Percentiles rank a stretch among this genome's conserved stretches.
Evolutionary conservation across 2,888 invertebrate species (phyloP).

Genomic region (Adela reaumurella): DNA sequence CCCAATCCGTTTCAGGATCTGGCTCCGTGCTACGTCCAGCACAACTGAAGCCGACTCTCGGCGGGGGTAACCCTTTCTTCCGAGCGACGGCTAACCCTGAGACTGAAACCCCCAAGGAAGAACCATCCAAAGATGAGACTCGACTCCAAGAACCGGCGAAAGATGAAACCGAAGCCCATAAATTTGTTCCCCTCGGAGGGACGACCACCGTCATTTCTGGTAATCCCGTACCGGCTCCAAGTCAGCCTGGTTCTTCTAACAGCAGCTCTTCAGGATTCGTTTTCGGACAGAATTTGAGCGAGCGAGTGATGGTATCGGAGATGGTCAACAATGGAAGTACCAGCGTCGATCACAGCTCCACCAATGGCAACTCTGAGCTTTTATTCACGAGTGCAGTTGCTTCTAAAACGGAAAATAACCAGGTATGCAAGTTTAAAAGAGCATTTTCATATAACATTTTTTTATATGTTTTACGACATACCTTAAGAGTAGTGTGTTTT

Average conservation of each 20-base stretch:
- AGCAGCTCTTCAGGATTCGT: constrained; percentile 68
- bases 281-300: constrained; percentile 89
- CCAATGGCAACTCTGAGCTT: constrained; percentile 63
- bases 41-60: constrained; percentile 31
- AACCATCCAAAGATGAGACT: constrained; percentile 5
- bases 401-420: constrained; percentile 39
- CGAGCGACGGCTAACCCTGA: neutral
- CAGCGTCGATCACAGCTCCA: constrained; percentile 34
- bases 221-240: constrained; percentile 50
- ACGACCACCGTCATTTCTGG: constrained; percentile 29
- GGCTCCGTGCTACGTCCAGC: constrained; percentile 44
- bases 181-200: constrained; percentile 43
- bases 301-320: constrained; percentile 68
- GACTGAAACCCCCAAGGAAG: constrained; percentile 18
- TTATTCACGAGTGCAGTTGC: constrained; percentile 72
- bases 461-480: neutral
- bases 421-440: constrained; percentile 24
- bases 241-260: constrained; percentile 27
- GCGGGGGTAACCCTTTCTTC: constrained; percentile 36
- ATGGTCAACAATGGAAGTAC: constrained; percentile 49
- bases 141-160: constrained; percentile 23
- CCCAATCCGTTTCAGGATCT: constrained; percentile 12
- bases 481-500: no score
- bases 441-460: neutral
- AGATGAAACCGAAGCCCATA: constrained; percentile 32